Evolutionary conservation across 2,113 vertebrate genomes (phyloP).

Genomic region (Triplophysa siluroides): DNA sequence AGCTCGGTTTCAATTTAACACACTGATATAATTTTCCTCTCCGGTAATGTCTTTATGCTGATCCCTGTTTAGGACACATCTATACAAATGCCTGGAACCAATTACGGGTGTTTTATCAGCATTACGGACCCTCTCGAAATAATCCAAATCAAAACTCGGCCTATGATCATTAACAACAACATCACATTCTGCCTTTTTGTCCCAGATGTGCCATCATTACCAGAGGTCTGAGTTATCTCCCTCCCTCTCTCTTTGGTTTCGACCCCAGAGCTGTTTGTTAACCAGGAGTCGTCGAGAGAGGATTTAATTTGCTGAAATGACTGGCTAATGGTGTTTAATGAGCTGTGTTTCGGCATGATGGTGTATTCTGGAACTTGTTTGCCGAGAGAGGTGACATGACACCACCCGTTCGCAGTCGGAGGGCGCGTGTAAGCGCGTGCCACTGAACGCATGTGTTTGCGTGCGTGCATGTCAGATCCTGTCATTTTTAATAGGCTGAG

Average conservation of each 20-base stretch:
- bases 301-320: conserved; percentile 76
- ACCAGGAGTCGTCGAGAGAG: conserved; percentile 67
- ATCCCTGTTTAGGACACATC: conserved; percentile 17
- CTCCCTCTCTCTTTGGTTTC: conserved; percentile 62
- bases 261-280: conserved; percentile 74
- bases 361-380: conserved; percentile 65
- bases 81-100: neutral
- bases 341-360: conserved; percentile 72
- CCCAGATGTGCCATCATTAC: conserved; percentile 64
- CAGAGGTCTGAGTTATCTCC: conserved; percentile 58
- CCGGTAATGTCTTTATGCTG: conserved; percentile 10
- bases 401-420: conserved; percentile 63
- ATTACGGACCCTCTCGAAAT: conserved; percentile 46
- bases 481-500: conserved; percentile 67
- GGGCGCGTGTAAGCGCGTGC: conserved; percentile 7
- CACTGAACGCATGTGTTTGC: neutral
- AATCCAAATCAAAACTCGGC: conserved; percentile 68
- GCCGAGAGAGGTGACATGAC: conserved; percentile 64
- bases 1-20: conserved; percentile 13
- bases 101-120: conserved; percentile 4
- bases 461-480: conserved; percentile 26
- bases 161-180: conserved; percentile 63
- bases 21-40: conserved; percentile 55
- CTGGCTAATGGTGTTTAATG: conserved; percentile 78
- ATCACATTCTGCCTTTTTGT: conserved; percentile 65